Conservation (phyloP, 2,888 invertebrate genomes). For the Melanostoma mellinum region DNA sequence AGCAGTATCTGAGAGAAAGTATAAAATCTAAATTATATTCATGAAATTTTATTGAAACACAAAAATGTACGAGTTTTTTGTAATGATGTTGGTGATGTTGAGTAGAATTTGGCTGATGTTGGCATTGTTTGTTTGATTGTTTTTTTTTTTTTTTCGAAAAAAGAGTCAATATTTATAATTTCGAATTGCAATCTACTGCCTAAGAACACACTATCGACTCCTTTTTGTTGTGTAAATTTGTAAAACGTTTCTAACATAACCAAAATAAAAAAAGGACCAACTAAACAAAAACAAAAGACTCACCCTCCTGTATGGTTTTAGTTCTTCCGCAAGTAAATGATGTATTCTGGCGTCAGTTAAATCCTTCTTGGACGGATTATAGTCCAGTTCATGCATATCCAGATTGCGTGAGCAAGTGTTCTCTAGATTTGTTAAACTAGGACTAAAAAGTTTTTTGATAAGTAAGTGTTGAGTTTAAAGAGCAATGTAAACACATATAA, state of each 20-base stretch:
- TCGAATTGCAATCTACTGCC: not conserved
- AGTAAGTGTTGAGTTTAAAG: not conserved
- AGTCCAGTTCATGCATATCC: constrained; percentile 96
- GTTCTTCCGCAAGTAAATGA: constrained; percentile 93
- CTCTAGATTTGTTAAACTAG: constrained; percentile 92
- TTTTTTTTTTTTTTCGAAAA: not conserved
- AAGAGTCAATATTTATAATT: not conserved
- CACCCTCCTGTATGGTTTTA: constrained; percentile 94
- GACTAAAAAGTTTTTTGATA: constrained; percentile 82
- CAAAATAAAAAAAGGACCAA: not conserved
- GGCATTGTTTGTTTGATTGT: too few species aligned
- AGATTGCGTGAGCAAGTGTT: constrained; percentile 92
- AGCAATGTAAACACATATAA: constrained; percentile 7
- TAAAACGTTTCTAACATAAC: constrained; percentile 6
- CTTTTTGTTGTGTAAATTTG: not conserved
- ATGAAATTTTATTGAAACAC: constrained; percentile 17
- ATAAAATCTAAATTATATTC: constrained; percentile 18
- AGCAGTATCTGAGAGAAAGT: constrained; percentile 48
- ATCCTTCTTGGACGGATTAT: constrained; percentile 95
- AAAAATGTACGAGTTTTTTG: not conserved
- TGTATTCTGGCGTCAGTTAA: constrained; percentile 96
- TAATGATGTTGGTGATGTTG: not conserved
- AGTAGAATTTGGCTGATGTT: not conserved
- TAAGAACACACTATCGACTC: not conserved
- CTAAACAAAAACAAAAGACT: constrained; percentile 78